phyloP scores from a whole-genome alignment of 2,888 invertebrate species.

The Eupithecia insigniata region DNA sequence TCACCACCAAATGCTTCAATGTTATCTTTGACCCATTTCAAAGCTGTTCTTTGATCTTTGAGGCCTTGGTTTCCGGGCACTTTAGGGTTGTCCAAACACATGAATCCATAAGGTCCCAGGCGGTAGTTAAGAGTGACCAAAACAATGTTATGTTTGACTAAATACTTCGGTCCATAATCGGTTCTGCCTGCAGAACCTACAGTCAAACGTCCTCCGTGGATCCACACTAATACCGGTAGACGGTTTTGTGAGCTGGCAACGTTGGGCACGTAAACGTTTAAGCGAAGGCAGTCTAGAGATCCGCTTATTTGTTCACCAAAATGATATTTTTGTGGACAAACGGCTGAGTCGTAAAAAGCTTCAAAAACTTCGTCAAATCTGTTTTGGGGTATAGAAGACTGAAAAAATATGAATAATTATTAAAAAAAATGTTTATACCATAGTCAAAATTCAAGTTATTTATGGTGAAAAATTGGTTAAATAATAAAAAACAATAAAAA shows the following conservation, averaged over 20 bases:
- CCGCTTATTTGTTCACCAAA: slow-evolving; percentile 24
- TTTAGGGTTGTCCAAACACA: slow-evolving; percentile 50
- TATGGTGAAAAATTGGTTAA: too few species aligned
- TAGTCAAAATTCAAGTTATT: too few species aligned
- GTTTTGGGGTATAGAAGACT: slow-evolving; percentile 43
- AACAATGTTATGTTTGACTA: slow-evolving; percentile 47
- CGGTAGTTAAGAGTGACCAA: slow-evolving; percentile 56
- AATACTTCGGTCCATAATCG: slow-evolving; percentile 30
- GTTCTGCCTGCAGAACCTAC: slow-evolving; percentile 15
- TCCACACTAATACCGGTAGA: slow-evolving; percentile 45
- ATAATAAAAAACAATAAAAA: too few species aligned
- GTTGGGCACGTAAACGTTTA: slow-evolving; percentile 49
- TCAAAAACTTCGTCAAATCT: slow-evolving; percentile 43
- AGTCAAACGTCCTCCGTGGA: slow-evolving; percentile 43
- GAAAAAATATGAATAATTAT: slow-evolving; percentile 12
- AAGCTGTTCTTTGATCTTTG: slow-evolving; percentile 52
- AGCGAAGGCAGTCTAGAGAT: slow-evolving; percentile 44
- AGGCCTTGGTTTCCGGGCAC: slow-evolving; percentile 59
- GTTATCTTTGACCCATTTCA: slow-evolving; percentile 56
- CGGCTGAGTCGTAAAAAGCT: slow-evolving; percentile 44
- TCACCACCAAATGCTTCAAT: slow-evolving; percentile 55
- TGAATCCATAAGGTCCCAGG: slow-evolving; percentile 54
- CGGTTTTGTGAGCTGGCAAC: slow-evolving; percentile 32
- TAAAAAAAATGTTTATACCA: background rate
- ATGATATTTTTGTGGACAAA: slow-evolving; percentile 42